These are phyloP conservation scores for Pentamera pediparva DNA, from an alignment of 53 echinoderm and acorn worm species.

Conservation along the genomic window DNA sequence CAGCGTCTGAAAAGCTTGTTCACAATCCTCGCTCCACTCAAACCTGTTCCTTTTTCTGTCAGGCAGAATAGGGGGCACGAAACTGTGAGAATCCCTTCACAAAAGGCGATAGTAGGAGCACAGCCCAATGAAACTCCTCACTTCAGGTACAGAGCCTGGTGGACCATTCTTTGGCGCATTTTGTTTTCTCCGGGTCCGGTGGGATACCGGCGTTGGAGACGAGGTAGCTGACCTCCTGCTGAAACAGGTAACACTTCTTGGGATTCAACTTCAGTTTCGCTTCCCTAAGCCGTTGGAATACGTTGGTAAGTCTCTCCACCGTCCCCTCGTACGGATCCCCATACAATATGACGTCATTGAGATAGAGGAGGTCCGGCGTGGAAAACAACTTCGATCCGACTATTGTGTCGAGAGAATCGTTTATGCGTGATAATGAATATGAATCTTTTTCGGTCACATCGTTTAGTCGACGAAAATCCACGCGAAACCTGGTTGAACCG, in stretches of 20 bases:
- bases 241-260: constrained; percentile 48
- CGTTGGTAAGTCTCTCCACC: constrained; percentile 2
- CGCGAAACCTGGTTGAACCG: no score
- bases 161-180: constrained; percentile 21
- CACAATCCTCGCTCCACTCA: not conserved
- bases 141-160: constrained; percentile 30
- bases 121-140: no score
- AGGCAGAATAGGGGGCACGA: not conserved
- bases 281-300: constrained; percentile 12
- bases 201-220: constrained; percentile 23
- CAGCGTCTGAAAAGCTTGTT: no score
- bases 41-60: not conserved
- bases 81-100: constrained; percentile 1
- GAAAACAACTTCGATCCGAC: no score
- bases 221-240: constrained; percentile 30
- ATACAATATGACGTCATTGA: no score
- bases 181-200: constrained; percentile 13
- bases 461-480: no score
- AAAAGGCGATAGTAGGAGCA: no score
- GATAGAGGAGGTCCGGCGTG: no score
- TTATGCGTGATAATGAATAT: no score
- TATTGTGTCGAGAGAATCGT: no score
- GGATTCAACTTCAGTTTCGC: constrained; percentile 43
- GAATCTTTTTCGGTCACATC: no score
- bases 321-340: constrained; percentile 18